Base-by-base conservation (phyloP, 2,797 vertebrate genomes). In the Leucoraja ocellata region DNA sequence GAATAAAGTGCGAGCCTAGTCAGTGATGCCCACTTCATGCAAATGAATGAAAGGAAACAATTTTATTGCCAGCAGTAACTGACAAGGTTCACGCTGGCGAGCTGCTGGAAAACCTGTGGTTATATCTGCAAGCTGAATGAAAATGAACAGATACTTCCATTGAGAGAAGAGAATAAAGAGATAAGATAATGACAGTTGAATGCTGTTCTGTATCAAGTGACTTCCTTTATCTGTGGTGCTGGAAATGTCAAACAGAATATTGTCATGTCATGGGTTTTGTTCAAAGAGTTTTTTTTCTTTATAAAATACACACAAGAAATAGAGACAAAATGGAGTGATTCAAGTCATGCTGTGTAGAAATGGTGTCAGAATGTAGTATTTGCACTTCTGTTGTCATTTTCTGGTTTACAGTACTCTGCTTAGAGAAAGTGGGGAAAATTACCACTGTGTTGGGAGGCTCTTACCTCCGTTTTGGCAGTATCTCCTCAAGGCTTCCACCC, bases 381-480 rank as follows among this genome's bases (percentile, higher is more conserved):
- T 65, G 3, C 6, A 11, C 61, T 11, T 86, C n/a, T 88, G 84
- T 32, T 88, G 61, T 58, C 10, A 88, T 32, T 88, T 88, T 88
- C 25, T 18, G 14, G 16, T 65, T 28, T 32, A 61, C 2, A 11
- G 10, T 83, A 5, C 36, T 61, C 54, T 84, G 25, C 9, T n/a
- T 61, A 23, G 28, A 68, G 23, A 88, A 88, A n/a, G 5, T 92
- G 39, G 71, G 71, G 13, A 54, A 74, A 92, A n/a, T 23, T 2
- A 6, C 71, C 36, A 54, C 10, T 91, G 68, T n/a, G 32, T 25
- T 76, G 68, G 86, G 90, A 92, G 36, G 90, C 0, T 88, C 90
- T 76, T 92, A 92, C 90, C 71, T 92, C 90, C 90, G 46, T 92
- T 92, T 92, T 92, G 90, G 71, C 90, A 92, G 68, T 25, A 13